These are phyloP conservation scores for Drosophila borborema DNA, from an alignment of 2,888 invertebrate species.

Conservation along the genomic window DNA sequence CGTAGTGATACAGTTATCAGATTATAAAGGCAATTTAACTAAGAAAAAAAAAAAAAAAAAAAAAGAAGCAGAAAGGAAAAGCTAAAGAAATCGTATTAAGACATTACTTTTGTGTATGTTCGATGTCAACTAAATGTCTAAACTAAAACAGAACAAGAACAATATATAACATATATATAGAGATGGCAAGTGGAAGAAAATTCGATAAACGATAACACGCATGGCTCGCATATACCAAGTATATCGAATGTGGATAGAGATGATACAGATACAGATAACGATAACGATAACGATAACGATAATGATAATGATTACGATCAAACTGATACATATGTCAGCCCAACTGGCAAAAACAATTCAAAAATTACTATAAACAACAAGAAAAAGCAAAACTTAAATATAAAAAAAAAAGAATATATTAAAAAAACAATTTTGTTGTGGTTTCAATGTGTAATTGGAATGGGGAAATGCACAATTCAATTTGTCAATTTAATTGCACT, in stretches of 20 bases:
- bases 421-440: constrained; percentile 7
- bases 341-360: constrained; percentile 41
- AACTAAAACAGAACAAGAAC: constrained; percentile 36
- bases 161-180: constrained; percentile 8
- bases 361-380: constrained; percentile 52
- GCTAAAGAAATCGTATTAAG: constrained; percentile 27
- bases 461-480: background rate
- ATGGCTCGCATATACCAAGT: constrained; percentile 39
- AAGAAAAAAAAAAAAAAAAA: background rate
- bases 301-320: constrained; percentile 34
- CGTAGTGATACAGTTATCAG: constrained; percentile 41
- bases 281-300: constrained; percentile 21
- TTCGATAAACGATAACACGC: constrained; percentile 4
- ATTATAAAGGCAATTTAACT: constrained; percentile 39
- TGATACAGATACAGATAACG: constrained; percentile 17
- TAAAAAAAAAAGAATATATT: constrained; percentile 26
- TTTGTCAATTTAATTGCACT: background rate
- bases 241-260: constrained; percentile 32
- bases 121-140: constrained; percentile 70
- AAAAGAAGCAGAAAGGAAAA: background rate
- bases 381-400: constrained; percentile 38
- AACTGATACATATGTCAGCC: constrained; percentile 46
- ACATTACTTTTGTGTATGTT: constrained; percentile 43
- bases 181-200: constrained; percentile 7
- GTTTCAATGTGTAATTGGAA: constrained; percentile 22